These are phyloP conservation scores for Pediacus dermestoides DNA, from an alignment of 2,888 invertebrate genomes.

Conservation along the genomic window DNA sequence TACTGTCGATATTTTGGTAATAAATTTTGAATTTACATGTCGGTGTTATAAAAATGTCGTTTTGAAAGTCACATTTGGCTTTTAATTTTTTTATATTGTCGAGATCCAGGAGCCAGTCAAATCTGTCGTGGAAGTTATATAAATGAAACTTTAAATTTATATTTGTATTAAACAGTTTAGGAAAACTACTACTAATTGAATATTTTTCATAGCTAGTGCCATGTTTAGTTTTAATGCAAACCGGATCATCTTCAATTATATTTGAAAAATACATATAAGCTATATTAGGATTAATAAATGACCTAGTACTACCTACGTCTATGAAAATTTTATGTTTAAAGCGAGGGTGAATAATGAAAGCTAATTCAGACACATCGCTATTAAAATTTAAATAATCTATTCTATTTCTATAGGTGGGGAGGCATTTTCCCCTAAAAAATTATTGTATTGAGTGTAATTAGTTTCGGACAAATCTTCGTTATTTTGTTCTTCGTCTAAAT, in stretches of 20 bases:
- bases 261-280: conserved; percentile 4
- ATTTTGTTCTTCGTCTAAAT: background rate
- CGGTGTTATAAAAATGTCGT: too few relatives aligned
- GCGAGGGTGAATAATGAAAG: conserved; percentile 7
- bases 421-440: conserved; percentile 4
- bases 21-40: too few relatives aligned
- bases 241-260: conserved; percentile 3
- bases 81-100: too few relatives aligned
- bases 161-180: too few relatives aligned
- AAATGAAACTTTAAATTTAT: too few relatives aligned
- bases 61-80: too few relatives aligned
- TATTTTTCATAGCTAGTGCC: background rate
- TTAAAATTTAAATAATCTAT: conserved; percentile 2
- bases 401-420: background rate
- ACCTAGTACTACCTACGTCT: conserved; percentile 19
- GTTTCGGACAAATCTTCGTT: background rate
- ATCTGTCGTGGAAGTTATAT: too few relatives aligned
- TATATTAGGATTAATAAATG: conserved; percentile 20
- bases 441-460: background rate
- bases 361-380: background rate
- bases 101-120: too few relatives aligned
- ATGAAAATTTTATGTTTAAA: conserved; percentile 8
- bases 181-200: too few relatives aligned
- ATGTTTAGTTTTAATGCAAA: conserved; percentile 4
- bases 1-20: too few relatives aligned